A percentile compares a stretch with the other conserved stretches of the same genome.
Evolutionary conservation across 2,888 invertebrate species (phyloP).

Genomic region (Peribatodes rhomboidaria): DNA sequence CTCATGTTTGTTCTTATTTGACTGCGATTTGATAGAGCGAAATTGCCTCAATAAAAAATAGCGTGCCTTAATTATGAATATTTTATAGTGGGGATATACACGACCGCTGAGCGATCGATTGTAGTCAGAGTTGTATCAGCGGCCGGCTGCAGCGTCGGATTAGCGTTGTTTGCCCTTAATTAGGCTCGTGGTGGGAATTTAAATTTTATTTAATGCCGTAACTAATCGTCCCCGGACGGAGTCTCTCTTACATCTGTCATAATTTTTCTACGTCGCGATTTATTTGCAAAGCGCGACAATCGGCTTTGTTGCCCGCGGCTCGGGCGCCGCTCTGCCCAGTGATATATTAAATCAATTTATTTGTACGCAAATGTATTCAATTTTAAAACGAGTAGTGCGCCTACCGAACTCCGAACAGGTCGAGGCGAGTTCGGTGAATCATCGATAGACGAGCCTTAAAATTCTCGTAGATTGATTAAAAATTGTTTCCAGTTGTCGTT

Average conservation of each 20-base stretch:
- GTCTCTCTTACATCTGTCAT: conserved; percentile 79
- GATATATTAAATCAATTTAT: conserved; percentile 75
- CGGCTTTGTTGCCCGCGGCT: conserved; percentile 71
- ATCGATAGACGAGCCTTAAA: conserved; percentile 59
- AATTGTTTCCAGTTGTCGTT: conserved; percentile 68
- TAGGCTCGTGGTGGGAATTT: conserved; percentile 69
- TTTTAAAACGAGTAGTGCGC: conserved; percentile 61
- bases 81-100: conserved; percentile 56
- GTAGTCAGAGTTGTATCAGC: conserved; percentile 57
- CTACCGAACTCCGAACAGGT: conserved; percentile 62
- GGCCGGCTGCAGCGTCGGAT: conserved; percentile 58
- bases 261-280: conserved; percentile 86
- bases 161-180: conserved; percentile 74
- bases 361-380: conserved; percentile 64
- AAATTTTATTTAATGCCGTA: conserved; percentile 79
- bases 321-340: conserved; percentile 48
- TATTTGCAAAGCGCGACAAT: conserved; percentile 79
- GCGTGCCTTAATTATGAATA: conserved; percentile 67
- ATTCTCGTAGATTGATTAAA: conserved; percentile 70
- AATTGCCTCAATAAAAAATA: conserved; percentile 80
- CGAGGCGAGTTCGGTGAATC: conserved; percentile 62
- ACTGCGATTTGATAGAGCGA: conserved; percentile 76
- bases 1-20: conserved; percentile 84
- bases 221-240: conserved; percentile 71
- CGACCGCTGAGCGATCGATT: conserved; percentile 57